Conservation (phyloP, 2,888 invertebrate species). For the Candidula unifasciata region DNA sequence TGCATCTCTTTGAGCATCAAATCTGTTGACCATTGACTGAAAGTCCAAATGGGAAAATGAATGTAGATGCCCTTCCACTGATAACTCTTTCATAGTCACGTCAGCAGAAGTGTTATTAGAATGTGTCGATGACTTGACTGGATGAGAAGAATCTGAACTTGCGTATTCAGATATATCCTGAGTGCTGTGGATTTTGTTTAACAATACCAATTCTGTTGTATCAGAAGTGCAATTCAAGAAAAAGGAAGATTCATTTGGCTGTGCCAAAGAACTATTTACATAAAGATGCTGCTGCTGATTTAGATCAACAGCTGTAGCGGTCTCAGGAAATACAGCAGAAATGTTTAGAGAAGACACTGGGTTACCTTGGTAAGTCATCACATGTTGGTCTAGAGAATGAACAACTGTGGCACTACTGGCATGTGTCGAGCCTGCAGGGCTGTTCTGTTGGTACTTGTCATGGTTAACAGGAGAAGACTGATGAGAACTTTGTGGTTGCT, state of each 20-base stretch:
- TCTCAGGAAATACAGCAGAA: not conserved
- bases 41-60: constrained; percentile 35
- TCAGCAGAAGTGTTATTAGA: constrained; percentile 11
- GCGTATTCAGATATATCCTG: not conserved
- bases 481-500: constrained; percentile 16
- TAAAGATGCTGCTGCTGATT: constrained; percentile 31
- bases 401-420: not conserved
- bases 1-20: not conserved
- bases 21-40: constrained; percentile 26
- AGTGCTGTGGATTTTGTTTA: not conserved
- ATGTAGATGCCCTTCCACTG: not conserved
- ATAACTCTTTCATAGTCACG: constrained; percentile 6
- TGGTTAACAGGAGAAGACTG: constrained; percentile 1
- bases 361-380: constrained; percentile 17
- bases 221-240: constrained; percentile 1
- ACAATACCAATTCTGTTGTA: constrained; percentile 6
- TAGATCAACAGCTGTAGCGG: not conserved
- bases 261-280: not conserved
- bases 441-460: constrained; percentile 18
- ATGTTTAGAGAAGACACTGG: constrained; percentile 24
- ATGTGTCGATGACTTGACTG: not conserved
- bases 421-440: constrained; percentile 3
- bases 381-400: constrained; percentile 28
- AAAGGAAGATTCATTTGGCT: not conserved
- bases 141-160: not conserved